Percentiles rank a stretch among this genome's conserved stretches.
phyloP scores from a whole-genome alignment of 2,797 vertebrate genomes.

The Carapus acus region DNA sequence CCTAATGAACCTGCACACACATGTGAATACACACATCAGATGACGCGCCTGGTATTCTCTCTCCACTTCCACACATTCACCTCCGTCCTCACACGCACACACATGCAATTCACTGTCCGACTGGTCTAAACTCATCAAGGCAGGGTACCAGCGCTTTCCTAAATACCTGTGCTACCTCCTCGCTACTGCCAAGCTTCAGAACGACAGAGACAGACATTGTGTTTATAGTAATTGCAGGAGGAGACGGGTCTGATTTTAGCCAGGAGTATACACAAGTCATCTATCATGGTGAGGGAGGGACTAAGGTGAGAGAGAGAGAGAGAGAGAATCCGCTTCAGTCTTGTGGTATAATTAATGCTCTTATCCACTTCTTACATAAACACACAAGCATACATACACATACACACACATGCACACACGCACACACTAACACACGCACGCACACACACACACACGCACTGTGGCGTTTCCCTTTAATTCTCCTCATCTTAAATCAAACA shows the following conservation, averaged over 20 bases:
- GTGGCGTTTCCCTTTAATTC: slow-evolving; percentile 60
- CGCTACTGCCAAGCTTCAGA: slow-evolving; percentile 32
- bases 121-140: slow-evolving; percentile 28
- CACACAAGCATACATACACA: neutral
- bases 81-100: neutral
- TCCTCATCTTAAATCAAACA: slow-evolving; percentile 58
- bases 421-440: slow-evolving; percentile 4
- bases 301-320: slow-evolving; percentile 22
- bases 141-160: slow-evolving; percentile 39
- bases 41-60: slow-evolving; percentile 30
- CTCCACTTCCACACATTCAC: neutral
- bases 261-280: slow-evolving; percentile 63
- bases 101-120: slow-evolving; percentile 11
- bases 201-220: slow-evolving; percentile 48
- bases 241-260: slow-evolving; percentile 61
- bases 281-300: slow-evolving; percentile 48
- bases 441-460: slow-evolving; percentile 24
- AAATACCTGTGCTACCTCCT: slow-evolving; percentile 21
- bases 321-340: slow-evolving; percentile 28
- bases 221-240: slow-evolving; percentile 65
- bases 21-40: slow-evolving; percentile 38
- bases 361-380: slow-evolving; percentile 28
- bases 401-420: neutral
- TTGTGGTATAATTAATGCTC: slow-evolving; percentile 48
- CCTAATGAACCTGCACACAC: slow-evolving; percentile 57